Conservation (phyloP, 1,140 invertebrate genomes). For the Calephelis nemesis region DNA sequence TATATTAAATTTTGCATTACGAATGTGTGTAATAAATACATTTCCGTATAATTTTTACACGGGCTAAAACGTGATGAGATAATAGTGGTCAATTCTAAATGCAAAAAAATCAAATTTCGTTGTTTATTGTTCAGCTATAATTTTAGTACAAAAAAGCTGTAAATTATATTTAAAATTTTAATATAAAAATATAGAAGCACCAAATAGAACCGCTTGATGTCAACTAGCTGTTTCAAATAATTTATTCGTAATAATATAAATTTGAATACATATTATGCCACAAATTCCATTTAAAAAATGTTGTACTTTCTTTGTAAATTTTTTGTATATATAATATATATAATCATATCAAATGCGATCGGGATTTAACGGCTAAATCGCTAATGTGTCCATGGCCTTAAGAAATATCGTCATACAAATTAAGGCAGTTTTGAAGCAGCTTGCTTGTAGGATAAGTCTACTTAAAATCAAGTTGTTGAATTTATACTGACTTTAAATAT, state of each 20-base stretch:
- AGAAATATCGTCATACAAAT: constrained; percentile 30
- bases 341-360: background rate
- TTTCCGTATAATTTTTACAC: too few relatives aligned
- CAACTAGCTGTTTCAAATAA: too few relatives aligned
- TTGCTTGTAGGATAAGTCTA: constrained; percentile 37
- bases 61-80: too few relatives aligned
- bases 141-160: background rate
- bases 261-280: too few relatives aligned
- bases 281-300: too few relatives aligned
- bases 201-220: too few relatives aligned
- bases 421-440: constrained; percentile 47
- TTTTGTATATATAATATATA: background rate
- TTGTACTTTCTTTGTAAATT: background rate
- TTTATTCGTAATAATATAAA: too few relatives aligned
- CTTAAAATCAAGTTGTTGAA: constrained; percentile 57
- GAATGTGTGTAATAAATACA: too few relatives aligned
- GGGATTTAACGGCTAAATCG: background rate
- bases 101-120: too few relatives aligned
- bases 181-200: background rate
- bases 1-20: too few relatives aligned
- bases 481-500: constrained; percentile 63
- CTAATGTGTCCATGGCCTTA: background rate
- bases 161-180: too few relatives aligned
- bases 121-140: constrained; percentile 21
- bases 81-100: too few relatives aligned